These are phyloP conservation scores for Euphonia xanthogaster DNA, from an alignment of 2,797 vertebrate species.

Conservation along the genomic window DNA sequence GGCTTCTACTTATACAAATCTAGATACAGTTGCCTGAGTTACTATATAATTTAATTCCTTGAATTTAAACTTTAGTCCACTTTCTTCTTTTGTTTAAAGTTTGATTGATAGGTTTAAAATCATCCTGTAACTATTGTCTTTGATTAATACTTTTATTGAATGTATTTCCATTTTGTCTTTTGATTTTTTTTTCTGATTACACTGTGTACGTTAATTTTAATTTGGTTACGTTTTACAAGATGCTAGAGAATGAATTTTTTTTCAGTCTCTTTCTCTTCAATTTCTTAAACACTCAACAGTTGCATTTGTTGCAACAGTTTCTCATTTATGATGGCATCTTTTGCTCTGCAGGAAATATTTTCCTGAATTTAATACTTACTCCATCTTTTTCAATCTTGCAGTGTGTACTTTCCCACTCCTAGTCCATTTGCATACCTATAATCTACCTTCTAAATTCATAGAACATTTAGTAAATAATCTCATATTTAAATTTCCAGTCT, in stretches of 20 bases:
- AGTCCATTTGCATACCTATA: background rate
- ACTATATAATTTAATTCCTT: conserved; percentile 58
- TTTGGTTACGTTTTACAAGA: background rate
- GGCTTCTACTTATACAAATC: conserved; percentile 44
- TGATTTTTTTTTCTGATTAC: conserved; percentile 11
- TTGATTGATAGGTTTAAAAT: conserved; percentile 30
- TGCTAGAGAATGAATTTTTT: background rate
- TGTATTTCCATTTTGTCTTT: conserved; percentile 1
- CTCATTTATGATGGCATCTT: background rate
- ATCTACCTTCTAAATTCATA: background rate
- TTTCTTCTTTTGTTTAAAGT: conserved; percentile 19
- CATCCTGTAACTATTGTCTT: background rate
- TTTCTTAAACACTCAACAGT: background rate
- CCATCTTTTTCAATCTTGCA: background rate
- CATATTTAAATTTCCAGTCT: background rate
- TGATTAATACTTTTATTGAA: conserved; percentile 25
- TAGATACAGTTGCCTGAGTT: conserved; percentile 51
- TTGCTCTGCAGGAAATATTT: background rate
- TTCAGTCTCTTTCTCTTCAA: background rate
- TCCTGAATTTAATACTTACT: background rate
- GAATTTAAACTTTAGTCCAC: conserved; percentile 6
- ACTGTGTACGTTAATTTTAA: background rate
- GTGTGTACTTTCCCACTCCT: background rate
- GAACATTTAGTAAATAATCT: background rate
- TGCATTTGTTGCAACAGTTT: background rate